Conservation (phyloP, 2,888 invertebrate species). For the Epinotia demarniana region DNA sequence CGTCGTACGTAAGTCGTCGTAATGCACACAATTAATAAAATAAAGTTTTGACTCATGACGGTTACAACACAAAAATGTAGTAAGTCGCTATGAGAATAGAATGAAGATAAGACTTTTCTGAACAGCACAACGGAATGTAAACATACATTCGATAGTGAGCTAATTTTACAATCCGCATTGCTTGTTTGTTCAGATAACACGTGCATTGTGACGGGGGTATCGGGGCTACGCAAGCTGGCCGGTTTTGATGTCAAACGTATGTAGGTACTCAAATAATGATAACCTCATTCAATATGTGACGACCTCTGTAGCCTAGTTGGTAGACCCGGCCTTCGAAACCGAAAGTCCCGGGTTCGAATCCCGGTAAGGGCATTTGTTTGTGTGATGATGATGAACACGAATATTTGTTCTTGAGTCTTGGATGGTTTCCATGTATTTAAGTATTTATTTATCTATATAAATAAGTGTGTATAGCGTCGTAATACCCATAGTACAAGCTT, state of each 20-base stretch:
- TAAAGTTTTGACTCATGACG: neutral
- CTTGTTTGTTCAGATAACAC: conserved; percentile 13
- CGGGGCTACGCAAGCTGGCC: neutral
- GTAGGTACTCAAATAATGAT: no score
- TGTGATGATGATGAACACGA: no score
- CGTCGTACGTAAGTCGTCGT: no score
- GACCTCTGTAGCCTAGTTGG: no score
- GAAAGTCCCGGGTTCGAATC: no score
- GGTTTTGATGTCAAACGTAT: neutral
- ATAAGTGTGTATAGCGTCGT: no score
- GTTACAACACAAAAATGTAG: neutral
- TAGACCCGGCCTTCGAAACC: no score
- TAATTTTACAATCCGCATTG: conserved; percentile 1
- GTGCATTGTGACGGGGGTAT: neutral
- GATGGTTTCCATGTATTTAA: no score
- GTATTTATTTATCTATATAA: no score
- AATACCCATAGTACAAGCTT: no score
- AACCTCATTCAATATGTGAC: neutral
- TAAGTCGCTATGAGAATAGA: neutral
- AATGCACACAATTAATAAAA: neutral
- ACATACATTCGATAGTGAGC: conserved; percentile 4
- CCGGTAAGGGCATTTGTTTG: no score
- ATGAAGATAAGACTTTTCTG: neutral
- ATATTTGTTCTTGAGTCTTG: no score
- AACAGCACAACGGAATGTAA: neutral